Conservation (phyloP, 2,888 invertebrate species). For the Microdon myrmicae region DNA sequence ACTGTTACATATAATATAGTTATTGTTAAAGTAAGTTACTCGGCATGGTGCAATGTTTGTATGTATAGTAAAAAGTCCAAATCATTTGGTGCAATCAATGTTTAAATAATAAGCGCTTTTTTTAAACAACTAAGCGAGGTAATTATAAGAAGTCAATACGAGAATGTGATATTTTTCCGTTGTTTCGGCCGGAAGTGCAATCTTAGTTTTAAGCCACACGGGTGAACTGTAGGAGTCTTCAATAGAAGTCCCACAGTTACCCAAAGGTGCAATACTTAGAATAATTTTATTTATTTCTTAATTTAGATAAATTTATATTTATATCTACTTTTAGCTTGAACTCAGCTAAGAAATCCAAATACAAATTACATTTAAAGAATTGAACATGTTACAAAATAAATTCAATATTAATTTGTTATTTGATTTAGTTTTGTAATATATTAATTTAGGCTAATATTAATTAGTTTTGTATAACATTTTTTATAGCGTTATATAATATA, state of each 20-base stretch:
- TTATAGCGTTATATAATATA: too few species aligned
- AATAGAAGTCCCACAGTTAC: neutral
- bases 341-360: slow-evolving; percentile 51
- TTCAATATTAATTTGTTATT: too few species aligned
- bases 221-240: slow-evolving; percentile 1
- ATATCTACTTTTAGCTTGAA: slow-evolving; percentile 42
- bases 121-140: neutral
- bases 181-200: slow-evolving; percentile 67
- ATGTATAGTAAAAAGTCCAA: slow-evolving; percentile 33
- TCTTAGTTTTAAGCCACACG: slow-evolving; percentile 55
- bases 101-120: neutral
- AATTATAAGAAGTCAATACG: slow-evolving; percentile 27
- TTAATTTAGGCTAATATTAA: neutral
- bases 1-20: too few species aligned
- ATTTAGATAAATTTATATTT: slow-evolving; percentile 2
- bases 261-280: slow-evolving; percentile 25
- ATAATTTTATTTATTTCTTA: slow-evolving; percentile 25
- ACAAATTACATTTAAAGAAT: slow-evolving; percentile 19
- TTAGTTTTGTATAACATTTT: too few species aligned
- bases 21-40: too few species aligned
- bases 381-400: slow-evolving; percentile 10
- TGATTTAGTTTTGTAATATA: neutral
- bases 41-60: slow-evolving; percentile 38
- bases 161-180: slow-evolving; percentile 67
- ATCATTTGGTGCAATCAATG: slow-evolving; percentile 38